Evolutionary conservation across 2,113 vertebrate genomes (phyloP).

Genomic region (Peucedramus taeniatus): DNA sequence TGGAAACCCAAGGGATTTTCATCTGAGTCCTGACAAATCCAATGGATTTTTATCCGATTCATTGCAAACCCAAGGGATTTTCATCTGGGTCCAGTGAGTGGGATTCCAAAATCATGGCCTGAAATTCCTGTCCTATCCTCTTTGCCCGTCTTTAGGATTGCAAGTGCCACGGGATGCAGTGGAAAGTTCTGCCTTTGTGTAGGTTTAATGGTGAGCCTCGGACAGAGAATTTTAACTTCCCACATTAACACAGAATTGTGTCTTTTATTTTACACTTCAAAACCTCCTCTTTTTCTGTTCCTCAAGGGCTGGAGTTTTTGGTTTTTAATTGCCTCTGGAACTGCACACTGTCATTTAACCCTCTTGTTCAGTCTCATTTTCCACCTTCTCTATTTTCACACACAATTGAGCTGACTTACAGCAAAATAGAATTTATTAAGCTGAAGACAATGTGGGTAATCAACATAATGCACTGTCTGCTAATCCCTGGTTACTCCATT

Average conservation of each 20-base stretch:
- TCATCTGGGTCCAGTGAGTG: not conserved
- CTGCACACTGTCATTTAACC: constrained; percentile 19
- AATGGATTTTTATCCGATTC: too few species aligned
- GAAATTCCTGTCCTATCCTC: not conserved
- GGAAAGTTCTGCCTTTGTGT: not conserved
- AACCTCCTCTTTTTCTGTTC: not conserved
- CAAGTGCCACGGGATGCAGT: not conserved
- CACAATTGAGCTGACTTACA: constrained; percentile 41
- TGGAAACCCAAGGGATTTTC: too few species aligned
- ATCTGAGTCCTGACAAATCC: too few species aligned
- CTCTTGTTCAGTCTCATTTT: constrained; percentile 45
- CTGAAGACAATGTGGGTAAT: constrained; percentile 49
- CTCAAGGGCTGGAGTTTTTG: not conserved
- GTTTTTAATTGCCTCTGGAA: constrained; percentile 36
- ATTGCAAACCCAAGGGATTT: not conserved
- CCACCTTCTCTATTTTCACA: constrained; percentile 47
- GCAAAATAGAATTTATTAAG: constrained; percentile 50
- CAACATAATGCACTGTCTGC: constrained; percentile 58
- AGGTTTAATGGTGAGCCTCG: not conserved
- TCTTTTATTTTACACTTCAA: constrained; percentile 4
- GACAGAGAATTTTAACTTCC: not conserved
- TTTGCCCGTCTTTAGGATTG: not conserved
- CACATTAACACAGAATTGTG: not conserved
- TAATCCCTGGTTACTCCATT: constrained; percentile 45
- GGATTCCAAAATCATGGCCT: not conserved